Percentiles rank a stretch among this genome's conserved stretches.
These are phyloP conservation scores for Conomelus anceps DNA, from an alignment of 2,888 invertebrate species.

Conservation along the genomic window DNA sequence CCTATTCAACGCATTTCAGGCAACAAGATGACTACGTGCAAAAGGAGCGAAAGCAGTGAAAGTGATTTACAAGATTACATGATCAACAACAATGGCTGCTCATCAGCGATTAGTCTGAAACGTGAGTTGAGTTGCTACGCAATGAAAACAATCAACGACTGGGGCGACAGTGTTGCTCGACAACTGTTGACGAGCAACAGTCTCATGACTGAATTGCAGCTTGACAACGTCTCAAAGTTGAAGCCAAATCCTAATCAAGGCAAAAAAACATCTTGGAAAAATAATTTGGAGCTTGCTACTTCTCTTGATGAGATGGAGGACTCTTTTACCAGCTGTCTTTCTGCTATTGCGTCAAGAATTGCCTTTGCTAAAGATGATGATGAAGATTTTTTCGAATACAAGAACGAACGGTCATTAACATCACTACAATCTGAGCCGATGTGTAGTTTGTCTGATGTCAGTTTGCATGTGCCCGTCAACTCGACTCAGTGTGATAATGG, in stretches of 20 bases:
- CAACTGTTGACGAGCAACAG: not conserved
- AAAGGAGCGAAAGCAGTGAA: not conserved
- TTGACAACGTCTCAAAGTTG: no score
- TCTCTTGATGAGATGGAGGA: not conserved
- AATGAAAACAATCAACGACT: not conserved
- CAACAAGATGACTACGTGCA: not conserved
- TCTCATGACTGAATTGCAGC: not conserved
- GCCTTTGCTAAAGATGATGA: not conserved
- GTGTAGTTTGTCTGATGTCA: no score
- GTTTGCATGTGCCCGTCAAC: no score
- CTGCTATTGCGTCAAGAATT: not conserved
- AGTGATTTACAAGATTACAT: not conserved
- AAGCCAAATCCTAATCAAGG: no score
- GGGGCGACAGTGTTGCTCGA: not conserved
- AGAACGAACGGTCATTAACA: no score
- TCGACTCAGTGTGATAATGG: no score
- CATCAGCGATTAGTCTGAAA: not conserved
- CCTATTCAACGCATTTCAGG: not conserved
- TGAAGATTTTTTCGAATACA: not conserved
- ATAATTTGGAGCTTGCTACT: not conserved
- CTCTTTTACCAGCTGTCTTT: not conserved
- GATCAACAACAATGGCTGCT: not conserved
- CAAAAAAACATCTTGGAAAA: not conserved
- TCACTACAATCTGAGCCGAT: no score
- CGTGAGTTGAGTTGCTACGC: not conserved